phyloP scores from a whole-genome alignment of 2,888 invertebrate species.

The Chloroclysta siterata region DNA sequence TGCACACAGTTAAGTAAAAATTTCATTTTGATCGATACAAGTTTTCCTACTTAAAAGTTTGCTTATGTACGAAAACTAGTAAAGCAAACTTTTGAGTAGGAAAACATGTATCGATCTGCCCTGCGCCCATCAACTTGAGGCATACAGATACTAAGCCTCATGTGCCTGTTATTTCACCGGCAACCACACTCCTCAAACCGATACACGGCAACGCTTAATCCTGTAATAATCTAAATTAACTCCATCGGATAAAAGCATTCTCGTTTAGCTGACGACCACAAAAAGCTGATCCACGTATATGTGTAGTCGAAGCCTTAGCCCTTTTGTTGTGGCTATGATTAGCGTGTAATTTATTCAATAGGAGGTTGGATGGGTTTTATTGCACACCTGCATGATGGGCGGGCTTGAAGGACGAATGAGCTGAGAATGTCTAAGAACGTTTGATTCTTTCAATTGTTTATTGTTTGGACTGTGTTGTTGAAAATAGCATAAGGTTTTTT shows the following conservation, averaged over 20 bases:
- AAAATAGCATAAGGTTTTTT: no score
- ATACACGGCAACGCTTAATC: no score
- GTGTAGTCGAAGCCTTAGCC: neutral
- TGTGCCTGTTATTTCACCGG: no score
- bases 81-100: no score
- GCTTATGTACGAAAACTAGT: no score
- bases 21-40: no score
- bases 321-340: slow-evolving; percentile 19
- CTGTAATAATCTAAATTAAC: neutral
- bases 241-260: neutral
- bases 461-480: neutral
- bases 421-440: slow-evolving; percentile 1
- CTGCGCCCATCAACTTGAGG: no score
- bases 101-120: no score
- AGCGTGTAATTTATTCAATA: slow-evolving; percentile 23
- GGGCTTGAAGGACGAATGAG: slow-evolving; percentile 13
- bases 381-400: slow-evolving; percentile 22
- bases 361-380: slow-evolving; percentile 17
- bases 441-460: slow-evolving; percentile 1
- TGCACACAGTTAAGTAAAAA: no score
- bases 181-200: no score
- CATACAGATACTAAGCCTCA: no score
- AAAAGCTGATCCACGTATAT: neutral
- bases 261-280: neutral
- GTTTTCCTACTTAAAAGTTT: no score